Percentiles rank a stretch among this genome's conserved stretches.
These are phyloP conservation scores for Caenorhabditis zanzibari DNA, from an alignment of 2,888 invertebrate species.

Conservation along the genomic window DNA sequence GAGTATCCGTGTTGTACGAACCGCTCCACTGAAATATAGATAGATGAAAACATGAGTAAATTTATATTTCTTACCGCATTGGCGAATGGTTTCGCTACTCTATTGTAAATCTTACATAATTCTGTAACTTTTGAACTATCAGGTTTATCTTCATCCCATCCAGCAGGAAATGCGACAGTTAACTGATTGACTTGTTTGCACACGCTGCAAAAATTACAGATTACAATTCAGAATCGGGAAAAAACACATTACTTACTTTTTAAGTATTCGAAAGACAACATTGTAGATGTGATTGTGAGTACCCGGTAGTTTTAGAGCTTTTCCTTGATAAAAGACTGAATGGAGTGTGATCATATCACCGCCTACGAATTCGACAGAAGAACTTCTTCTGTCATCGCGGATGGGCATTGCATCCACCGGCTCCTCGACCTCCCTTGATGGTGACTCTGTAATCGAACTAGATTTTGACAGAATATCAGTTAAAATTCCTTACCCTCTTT, in stretches of 20 bases:
- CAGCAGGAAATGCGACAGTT: slow-evolving; percentile 24
- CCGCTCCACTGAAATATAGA: slow-evolving; percentile 91
- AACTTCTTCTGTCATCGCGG: slow-evolving; percentile 28
- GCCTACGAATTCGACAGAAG: slow-evolving; percentile 3
- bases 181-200: slow-evolving; percentile 30
- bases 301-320: slow-evolving; percentile 18
- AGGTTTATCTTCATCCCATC: slow-evolving; percentile 3
- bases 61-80: slow-evolving; percentile 89
- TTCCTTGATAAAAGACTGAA: slow-evolving; percentile 46
- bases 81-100: slow-evolving; percentile 94
- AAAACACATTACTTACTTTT: slow-evolving; percentile 18
- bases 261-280: slow-evolving; percentile 33
- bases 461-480: neutral
- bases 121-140: slow-evolving; percentile 91
- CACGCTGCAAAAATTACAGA: slow-evolving; percentile 31
- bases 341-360: neutral
- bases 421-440: slow-evolving; percentile 16
- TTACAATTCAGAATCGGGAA: neutral
- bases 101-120: slow-evolving; percentile 95
- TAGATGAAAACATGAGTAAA: neutral
- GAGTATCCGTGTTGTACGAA: slow-evolving; percentile 86
- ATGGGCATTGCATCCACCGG: slow-evolving; percentile 23
- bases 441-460: slow-evolving; percentile 4
- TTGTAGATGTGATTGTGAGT: slow-evolving; percentile 12
- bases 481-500: slow-evolving; percentile 8